These are phyloP conservation scores for Parauchenoglanis ngamensis DNA, from an alignment of 2,797 vertebrate species.

Conservation along the genomic window DNA sequence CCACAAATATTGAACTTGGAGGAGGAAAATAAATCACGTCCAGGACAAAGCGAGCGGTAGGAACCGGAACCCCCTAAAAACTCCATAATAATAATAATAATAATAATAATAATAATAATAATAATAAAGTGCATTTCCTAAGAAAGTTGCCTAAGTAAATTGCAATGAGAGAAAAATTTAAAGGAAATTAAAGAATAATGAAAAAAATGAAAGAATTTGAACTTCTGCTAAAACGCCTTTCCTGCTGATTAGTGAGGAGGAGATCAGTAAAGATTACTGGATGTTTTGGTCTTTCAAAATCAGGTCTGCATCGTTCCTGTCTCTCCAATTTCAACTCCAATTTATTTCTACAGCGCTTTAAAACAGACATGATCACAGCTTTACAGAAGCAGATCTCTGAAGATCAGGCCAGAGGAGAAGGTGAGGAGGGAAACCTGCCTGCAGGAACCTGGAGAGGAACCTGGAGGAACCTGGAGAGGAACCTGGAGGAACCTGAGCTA, in stretches of 20 bases:
- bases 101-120: background rate
- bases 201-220: background rate
- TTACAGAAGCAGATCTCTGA: background rate
- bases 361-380: too few species aligned
- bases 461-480: too few species aligned
- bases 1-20: conserved; percentile 85
- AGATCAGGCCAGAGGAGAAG: too few species aligned
- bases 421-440: too few species aligned
- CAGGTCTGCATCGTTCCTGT: too few species aligned
- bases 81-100: background rate
- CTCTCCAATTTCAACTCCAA: too few species aligned
- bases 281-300: too few species aligned
- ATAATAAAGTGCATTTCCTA: background rate
- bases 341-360: too few species aligned
- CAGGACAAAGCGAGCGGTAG: conserved; percentile 45
- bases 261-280: background rate
- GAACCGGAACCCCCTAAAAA: conserved; percentile 3
- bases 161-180: background rate
- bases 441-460: too few species aligned
- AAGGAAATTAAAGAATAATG: background rate
- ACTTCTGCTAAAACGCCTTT: background rate
- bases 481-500: too few species aligned
- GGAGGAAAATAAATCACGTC: conserved; percentile 80
- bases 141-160: background rate
- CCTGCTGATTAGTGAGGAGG: background rate